phyloP scores from a whole-genome alignment of 2,797 vertebrate species.

The Myotis planiceps region DNA sequence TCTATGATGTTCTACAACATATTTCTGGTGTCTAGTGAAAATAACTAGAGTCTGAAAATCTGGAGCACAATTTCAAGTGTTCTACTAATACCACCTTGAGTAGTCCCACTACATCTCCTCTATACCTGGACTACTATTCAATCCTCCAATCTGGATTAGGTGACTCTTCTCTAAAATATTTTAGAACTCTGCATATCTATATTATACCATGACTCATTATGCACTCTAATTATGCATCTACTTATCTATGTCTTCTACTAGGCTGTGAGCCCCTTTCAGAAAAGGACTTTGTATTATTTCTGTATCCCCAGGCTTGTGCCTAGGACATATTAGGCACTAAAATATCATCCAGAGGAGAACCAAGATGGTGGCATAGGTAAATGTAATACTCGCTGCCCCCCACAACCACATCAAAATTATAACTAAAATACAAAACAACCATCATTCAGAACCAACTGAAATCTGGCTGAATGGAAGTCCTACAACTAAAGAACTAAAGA shows the following conservation, averaged over 20 bases:
- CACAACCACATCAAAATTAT: too few species aligned
- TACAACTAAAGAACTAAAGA: too few species aligned
- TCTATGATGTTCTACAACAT: not conserved
- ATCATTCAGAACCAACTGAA: too few species aligned
- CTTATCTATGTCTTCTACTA: not conserved
- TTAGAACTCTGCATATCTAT: not conserved
- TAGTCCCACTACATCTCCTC: not conserved
- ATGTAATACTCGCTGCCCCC: too few species aligned
- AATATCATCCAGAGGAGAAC: not conserved
- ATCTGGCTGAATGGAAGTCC: too few species aligned
- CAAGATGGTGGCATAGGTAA: too few species aligned
- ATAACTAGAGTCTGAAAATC: not conserved
- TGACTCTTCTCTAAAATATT: not conserved
- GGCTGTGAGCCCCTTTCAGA: not conserved
- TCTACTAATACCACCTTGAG: not conserved
- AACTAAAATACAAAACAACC: too few species aligned
- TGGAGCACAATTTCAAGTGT: not conserved
- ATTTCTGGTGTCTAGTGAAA: not conserved
- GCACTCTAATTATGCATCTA: not conserved
- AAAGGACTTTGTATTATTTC: not conserved
- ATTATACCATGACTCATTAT: not conserved
- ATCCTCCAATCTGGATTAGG: not conserved
- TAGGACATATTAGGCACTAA: not conserved
- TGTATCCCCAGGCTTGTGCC: not conserved
- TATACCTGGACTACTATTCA: not conserved